Base-by-base conservation (phyloP, 2,888 invertebrate genomes). In the Autographa pulchrina region DNA sequence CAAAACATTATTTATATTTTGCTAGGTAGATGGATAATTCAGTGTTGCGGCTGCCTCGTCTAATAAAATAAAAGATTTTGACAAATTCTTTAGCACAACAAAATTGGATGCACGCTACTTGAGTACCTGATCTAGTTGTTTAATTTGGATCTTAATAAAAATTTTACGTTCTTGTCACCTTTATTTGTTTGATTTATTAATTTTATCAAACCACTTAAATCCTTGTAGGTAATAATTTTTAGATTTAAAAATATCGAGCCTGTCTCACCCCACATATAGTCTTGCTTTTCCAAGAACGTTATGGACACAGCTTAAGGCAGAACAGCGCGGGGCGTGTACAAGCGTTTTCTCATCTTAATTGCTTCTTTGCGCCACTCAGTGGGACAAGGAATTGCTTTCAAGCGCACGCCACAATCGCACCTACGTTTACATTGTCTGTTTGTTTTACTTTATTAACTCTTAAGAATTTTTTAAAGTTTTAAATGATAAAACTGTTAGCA, bases 361-460 rank as follows among this genome's bases (percentile, higher is more conserved):
- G 89, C 83, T 87, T 88, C 89, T 88, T 88, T 86, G 86, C 83
- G 78, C 84, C 88, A 86, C 87, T 88, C 80, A 77, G 73, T 76
- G 72, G 75, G 83, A 92, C 92, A 92, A 82, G 88, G 85, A 81
- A 90, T 90, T 89, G 92, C 92, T 92, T 89, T 92, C 87, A 92
- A 86, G 87, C 73, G 70, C 77, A 78, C 79, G 75, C 77, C 81
- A 73, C 82, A 78, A 82, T 81, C 75, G 77, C 74, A 79, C 74
- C 78, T 77, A 72, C 77, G 72, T 73, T 72, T 77, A 83, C 82
- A 75, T 81, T 85, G 74, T 74, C 73, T 84, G 79, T 81, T 83
- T 82, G 74, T 71, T 83, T 77, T 73, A 73, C 74, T 71, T 71
- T 78, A 75, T 85, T 74, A 63, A 77, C 54, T 78, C 64, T 78